These are phyloP conservation scores for Prinia subflava DNA, from an alignment of 2,113 vertebrate genomes.

Conservation along the genomic window DNA sequence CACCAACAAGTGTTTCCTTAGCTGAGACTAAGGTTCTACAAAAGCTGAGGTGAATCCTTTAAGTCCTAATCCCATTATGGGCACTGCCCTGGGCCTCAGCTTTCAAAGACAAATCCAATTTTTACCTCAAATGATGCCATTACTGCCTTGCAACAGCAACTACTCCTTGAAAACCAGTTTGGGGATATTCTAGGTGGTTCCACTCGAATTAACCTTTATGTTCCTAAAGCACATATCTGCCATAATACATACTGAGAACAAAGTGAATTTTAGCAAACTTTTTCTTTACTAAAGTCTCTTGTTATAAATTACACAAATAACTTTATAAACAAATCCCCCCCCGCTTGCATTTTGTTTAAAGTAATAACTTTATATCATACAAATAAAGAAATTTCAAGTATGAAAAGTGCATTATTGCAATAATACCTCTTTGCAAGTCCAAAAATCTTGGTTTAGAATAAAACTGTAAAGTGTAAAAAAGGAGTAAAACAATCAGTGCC, in stretches of 20 bases:
- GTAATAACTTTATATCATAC: conserved; percentile 82
- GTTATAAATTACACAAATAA: conserved; percentile 83
- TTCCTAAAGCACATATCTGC: background rate
- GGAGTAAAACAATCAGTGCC: conserved; percentile 78
- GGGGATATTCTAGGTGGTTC: background rate
- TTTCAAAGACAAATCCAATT: background rate
- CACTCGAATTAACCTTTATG: background rate
- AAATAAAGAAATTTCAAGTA: conserved; percentile 93
- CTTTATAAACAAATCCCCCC: conserved; percentile 78
- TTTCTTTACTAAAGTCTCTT: conserved; percentile 79
- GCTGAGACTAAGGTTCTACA: background rate
- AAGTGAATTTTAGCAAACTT: conserved; percentile 74
- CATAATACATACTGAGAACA: conserved; percentile 65
- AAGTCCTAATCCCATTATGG: background rate
- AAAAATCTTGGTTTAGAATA: conserved; percentile 97
- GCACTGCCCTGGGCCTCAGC: background rate
- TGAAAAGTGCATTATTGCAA: conserved; percentile 99
- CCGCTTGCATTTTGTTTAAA: conserved; percentile 77
- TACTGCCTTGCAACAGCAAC: background rate
- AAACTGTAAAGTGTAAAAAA: conserved; percentile 88
- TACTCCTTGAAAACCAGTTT: background rate
- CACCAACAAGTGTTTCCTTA: background rate
- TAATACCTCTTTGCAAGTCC: conserved; percentile 99
- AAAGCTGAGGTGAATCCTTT: background rate
- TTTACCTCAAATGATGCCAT: background rate